Evolutionary conservation across 1,140 invertebrate species (phyloP), one percentile per base, ranked within the genome.

Genomic region (Achroia grisella): DNA sequence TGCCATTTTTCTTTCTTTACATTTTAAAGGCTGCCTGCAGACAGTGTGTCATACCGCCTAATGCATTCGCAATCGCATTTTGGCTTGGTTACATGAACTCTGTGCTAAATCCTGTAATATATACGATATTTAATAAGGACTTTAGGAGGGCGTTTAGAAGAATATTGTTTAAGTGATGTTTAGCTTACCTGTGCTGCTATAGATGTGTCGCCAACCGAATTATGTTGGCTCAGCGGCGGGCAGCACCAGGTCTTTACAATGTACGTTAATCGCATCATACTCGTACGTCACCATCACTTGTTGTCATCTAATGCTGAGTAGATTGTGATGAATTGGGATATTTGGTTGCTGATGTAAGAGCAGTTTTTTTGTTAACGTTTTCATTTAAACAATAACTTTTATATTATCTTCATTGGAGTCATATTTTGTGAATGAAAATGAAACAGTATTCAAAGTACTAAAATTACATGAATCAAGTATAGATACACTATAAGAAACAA

Each of bases 21-120:
- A 96, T 97, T 58, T 75, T 97, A 28, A 93, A 93, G 63, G 94
- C 96, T 0, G 86, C 95, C 11, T 96, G 94, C 68, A 88, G 89
- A n/a, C 72, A 73, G 29, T 92, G 94, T 76, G 82, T 91, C 10
- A 95, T 97, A 65, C 93, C 94, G 0, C 89, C 88, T 0, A 91
- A 92, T 54, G 95, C 95, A 1, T 99, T 99, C 74, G 94, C 95
- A 17, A 92, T 98, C 48, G 97, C 97, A 32, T 99, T 99, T 83
- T 99, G 98, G 98, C 88, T 99, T 13, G 98, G 98, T 12, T 99
- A 99, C 82, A 97, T 97, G 90, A 99, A 99, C 86, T 99, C 97
- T 17, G 97, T 97, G 29, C 89, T 99, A 17, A 99, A 99, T 87
- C 98, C 97, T 10, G 94, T 98, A 57, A 98, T 99, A 56, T 99